Conservation (phyloP, 2,888 invertebrate genomes). For the Caprella mutica region DNA sequence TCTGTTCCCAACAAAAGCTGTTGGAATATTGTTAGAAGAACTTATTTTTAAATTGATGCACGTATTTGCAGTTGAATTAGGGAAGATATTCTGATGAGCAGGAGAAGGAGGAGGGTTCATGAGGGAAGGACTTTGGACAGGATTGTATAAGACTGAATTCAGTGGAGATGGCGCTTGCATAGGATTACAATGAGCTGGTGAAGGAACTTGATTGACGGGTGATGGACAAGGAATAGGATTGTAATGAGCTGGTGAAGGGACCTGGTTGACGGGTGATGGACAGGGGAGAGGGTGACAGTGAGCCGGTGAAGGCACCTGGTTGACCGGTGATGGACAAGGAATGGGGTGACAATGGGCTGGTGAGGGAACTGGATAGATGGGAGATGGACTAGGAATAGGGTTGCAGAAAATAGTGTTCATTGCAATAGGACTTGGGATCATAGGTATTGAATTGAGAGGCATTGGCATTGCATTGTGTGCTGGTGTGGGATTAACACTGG, state of each 20-base stretch:
- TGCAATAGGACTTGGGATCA: no score
- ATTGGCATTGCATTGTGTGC: no score
- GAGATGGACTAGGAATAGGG: constrained; percentile 1
- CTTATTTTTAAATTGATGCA: no score
- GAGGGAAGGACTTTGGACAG: no score
- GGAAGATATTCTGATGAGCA: neutral
- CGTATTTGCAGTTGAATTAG: neutral
- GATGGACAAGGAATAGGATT: neutral
- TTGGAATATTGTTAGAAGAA: no score
- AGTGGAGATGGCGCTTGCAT: neutral
- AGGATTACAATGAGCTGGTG: neutral
- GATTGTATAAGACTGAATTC: no score
- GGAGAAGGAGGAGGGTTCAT: neutral
- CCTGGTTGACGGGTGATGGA: neutral
- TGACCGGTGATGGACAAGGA: neutral
- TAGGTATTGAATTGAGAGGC: no score
- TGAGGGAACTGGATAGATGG: neutral
- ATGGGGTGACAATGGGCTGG: neutral
- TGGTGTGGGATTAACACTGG: no score
- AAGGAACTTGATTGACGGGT: neutral
- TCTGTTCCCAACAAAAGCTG: no score
- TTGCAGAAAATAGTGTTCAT: no score
- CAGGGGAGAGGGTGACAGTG: neutral
- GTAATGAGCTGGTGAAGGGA: neutral
- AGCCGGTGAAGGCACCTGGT: neutral